Base-by-base conservation (phyloP, 2,113 vertebrate species). In the Sporophila hypoxantha region DNA sequence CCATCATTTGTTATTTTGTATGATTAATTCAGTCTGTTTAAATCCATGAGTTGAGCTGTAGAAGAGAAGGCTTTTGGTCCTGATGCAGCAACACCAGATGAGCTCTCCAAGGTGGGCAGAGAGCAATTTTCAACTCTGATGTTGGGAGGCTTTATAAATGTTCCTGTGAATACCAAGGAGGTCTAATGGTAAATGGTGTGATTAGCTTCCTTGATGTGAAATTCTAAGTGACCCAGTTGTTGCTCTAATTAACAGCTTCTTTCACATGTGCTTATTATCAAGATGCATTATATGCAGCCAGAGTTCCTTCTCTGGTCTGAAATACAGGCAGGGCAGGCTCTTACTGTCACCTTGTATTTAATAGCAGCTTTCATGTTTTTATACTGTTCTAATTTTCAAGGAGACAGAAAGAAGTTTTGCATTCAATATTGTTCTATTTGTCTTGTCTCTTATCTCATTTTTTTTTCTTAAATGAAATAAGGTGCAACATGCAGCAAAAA, bases 181-280 rank as follows among this genome's bases (percentile, higher is more conserved):
- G 76, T 61, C 82, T 91, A 65, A 83, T 91, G 89, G 85, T 81
- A 94, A 92, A 87, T 50, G 82, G 66, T 92, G 82, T 86, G 73
- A 91, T 93, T 92, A 94, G 73, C 79, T 87, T 68, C 74, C 79
- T 77, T 87, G 73, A 85, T 59, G 79, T 92, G 70, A 88, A 91
- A 89, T 88, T 89, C 87, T n/a, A 75, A 89, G 76, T 89, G 85
- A 93, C 87, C 68, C 46, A 92, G 85, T 93, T 94, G 82, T 93
- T 91, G 41, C 74, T 95, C 46, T 85, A 85, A 90, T 94, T 90
- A 94, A 85, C 85, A 75, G 50, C 80, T 76, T 50, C 73, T 77
- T 94, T 94, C 80, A 75, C 62, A 19, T 85, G 44, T 30, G 30
- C 42, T 93, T 89, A 81, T 60, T 94, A 77, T 66, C 53, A 74